These are phyloP conservation scores for Bradypus variegatus DNA, from an alignment of 2,797 vertebrate species.

Conservation along the genomic window DNA sequence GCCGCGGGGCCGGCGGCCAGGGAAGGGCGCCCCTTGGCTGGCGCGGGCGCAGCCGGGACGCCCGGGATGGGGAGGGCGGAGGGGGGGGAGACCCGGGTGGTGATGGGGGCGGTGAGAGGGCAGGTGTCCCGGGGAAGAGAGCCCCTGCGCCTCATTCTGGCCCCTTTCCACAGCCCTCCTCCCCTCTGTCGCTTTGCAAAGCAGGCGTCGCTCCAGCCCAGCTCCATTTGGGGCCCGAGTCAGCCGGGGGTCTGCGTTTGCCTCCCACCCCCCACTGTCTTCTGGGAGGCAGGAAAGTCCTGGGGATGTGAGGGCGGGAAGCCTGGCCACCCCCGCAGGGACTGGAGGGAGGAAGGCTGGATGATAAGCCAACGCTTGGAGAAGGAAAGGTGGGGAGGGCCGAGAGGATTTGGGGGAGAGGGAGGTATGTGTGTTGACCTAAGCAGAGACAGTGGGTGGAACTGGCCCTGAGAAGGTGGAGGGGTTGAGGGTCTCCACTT, in stretches of 20 bases:
- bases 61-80: not conserved
- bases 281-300: not conserved
- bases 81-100: not conserved
- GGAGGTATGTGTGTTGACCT: not conserved
- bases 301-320: not conserved
- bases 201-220: not conserved
- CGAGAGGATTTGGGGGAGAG: not conserved
- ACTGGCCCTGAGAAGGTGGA: not conserved
- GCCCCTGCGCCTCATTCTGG: not conserved
- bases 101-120: not conserved
- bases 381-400: not conserved
- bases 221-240: not conserved
- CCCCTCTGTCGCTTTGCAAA: not conserved
- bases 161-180: not conserved
- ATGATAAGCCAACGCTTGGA: too few relatives aligned
- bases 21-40: conserved; percentile 54
- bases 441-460: not conserved
- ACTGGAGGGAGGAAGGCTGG: not conserved
- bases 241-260: not conserved
- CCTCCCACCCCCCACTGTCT: not conserved
- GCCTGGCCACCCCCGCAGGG: not conserved
- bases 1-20: not conserved
- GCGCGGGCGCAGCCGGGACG: conserved; percentile 13
- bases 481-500: not conserved
- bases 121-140: not conserved